A percentile compares a stretch with the other conserved stretches of the same genome.
These are phyloP conservation scores for Drosophila ohnishii DNA, from an alignment of 1,140 invertebrate species.

Conservation along the genomic window DNA sequence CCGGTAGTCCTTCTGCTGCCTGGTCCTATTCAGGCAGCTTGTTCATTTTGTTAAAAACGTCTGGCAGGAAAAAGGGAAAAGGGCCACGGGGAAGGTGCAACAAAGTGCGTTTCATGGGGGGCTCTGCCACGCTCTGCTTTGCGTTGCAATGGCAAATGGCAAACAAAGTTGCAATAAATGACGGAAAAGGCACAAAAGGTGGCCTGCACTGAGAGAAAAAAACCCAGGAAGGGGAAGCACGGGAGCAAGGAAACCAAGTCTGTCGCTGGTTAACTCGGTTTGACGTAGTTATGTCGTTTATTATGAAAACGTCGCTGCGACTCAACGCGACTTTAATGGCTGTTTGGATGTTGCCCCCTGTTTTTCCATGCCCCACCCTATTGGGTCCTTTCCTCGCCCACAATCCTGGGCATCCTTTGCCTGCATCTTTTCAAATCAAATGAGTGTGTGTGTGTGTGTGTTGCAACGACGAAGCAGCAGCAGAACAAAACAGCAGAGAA, in stretches of 20 bases:
- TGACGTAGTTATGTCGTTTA: conserved; percentile 81
- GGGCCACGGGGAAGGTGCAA: conserved; percentile 51
- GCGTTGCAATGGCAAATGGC: conserved; percentile 18
- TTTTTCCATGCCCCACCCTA: neutral
- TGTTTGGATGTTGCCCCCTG: conserved; percentile 46
- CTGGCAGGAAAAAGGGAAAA: conserved; percentile 10
- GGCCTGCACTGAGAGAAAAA: conserved; percentile 31
- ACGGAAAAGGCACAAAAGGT: conserved; percentile 71
- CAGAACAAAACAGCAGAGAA: conserved; percentile 52
- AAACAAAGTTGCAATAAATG: conserved; percentile 81
- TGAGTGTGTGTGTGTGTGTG: conserved; percentile 38
- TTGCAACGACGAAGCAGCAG: conserved; percentile 28
- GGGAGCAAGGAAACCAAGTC: neutral
- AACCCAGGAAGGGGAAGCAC: too few species aligned
- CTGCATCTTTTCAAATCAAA: conserved; percentile 77
- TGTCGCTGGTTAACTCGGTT: conserved; percentile 68
- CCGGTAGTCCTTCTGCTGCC: conserved; percentile 12
- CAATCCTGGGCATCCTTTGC: conserved; percentile 35
- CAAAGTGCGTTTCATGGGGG: conserved; percentile 55
- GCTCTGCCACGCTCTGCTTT: neutral
- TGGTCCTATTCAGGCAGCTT: conserved; percentile 21
- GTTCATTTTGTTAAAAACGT: conserved; percentile 69
- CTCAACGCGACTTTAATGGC: conserved; percentile 78
- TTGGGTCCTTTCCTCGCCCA: neutral
- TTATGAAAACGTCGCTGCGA: conserved; percentile 71